These are phyloP conservation scores for Uria lomvia DNA, from an alignment of 2,113 vertebrate species.

Conservation along the genomic window DNA sequence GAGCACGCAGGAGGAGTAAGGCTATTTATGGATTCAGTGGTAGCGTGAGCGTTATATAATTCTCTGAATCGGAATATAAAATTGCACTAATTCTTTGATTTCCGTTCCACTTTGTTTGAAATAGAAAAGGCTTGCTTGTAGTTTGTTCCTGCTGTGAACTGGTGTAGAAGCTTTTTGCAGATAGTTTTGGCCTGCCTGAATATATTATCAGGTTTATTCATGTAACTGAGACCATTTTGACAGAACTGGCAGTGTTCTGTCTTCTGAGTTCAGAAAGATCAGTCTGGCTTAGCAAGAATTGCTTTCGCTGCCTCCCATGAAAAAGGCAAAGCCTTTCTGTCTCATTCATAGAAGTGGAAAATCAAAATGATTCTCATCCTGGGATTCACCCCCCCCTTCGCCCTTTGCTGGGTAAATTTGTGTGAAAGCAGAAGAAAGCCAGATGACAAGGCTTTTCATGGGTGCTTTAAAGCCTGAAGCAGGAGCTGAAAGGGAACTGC, in stretches of 20 bases:
- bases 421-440: neutral
- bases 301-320: neutral
- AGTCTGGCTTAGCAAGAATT: neutral
- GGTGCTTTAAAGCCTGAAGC: neutral
- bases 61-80: neutral
- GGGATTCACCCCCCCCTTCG: neutral
- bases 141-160: neutral
- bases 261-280: neutral
- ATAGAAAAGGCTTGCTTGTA: neutral
- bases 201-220: neutral
- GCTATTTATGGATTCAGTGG: neutral
- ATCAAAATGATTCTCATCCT: neutral
- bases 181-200: neutral
- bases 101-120: neutral
- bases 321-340: neutral
- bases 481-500: neutral
- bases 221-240: neutral
- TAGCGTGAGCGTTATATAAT: neutral
- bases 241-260: neutral
- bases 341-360: neutral
- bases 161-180: neutral
- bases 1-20: neutral
- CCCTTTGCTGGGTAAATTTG: neutral
- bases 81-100: constrained; percentile 1
- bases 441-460: neutral